These are phyloP conservation scores for Nymphicus hollandicus DNA, from an alignment of 2,113 vertebrate species.

Conservation along the genomic window DNA sequence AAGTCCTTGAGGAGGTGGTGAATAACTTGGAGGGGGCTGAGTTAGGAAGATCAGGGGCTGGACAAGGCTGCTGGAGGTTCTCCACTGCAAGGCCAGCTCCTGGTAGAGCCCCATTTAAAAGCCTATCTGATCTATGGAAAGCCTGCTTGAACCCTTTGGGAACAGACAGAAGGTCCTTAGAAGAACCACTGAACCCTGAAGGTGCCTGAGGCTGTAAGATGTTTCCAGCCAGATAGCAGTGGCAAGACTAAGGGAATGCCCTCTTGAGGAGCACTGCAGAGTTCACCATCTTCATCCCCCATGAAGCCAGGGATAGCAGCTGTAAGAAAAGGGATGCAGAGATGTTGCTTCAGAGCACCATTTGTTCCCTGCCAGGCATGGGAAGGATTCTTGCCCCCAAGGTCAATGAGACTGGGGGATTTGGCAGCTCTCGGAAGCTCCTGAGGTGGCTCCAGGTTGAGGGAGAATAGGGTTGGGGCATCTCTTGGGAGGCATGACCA, in stretches of 20 bases:
- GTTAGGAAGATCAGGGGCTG: not conserved
- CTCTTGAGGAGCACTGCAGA: not conserved
- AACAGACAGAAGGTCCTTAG: not conserved
- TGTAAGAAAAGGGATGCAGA: not conserved
- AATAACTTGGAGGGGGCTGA: not conserved
- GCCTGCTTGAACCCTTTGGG: not conserved
- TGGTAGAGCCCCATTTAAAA: fast-evolving
- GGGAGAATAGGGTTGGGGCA: not conserved
- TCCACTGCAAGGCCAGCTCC: not conserved
- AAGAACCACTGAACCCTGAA: not conserved
- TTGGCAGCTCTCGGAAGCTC: not conserved
- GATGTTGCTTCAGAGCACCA: not conserved
- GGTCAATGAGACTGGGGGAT: not conserved
- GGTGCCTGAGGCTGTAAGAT: not conserved
- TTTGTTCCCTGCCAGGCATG: not conserved
- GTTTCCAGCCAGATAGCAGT: not conserved
- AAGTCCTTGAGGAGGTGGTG: not conserved
- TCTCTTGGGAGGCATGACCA: not conserved
- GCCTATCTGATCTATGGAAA: not conserved
- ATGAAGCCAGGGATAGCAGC: not conserved
- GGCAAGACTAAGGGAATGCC: not conserved
- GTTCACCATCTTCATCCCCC: not conserved
- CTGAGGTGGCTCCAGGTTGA: not conserved
- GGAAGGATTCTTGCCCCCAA: not conserved
- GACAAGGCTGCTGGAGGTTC: not conserved